These are phyloP conservation scores for Drosophila algonquin DNA, from an alignment of 2,888 invertebrate species.

Conservation along the genomic window DNA sequence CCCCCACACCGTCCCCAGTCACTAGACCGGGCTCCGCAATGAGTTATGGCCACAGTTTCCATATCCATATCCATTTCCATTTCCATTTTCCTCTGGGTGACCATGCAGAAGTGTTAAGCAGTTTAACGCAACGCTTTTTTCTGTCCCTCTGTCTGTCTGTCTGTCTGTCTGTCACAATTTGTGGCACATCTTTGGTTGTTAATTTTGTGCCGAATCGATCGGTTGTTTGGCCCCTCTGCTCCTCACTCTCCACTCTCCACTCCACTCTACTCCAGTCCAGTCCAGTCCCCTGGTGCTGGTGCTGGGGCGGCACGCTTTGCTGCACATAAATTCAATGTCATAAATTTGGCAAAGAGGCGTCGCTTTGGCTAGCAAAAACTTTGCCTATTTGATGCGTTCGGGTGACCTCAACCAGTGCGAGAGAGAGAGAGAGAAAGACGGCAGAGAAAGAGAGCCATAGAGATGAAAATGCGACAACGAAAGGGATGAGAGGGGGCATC, in stretches of 20 bases:
- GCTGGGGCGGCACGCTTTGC: constrained; percentile 64
- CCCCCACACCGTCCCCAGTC: background rate
- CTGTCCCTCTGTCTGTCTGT: constrained; percentile 1
- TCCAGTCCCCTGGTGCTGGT: constrained; percentile 10
- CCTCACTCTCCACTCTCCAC: background rate
- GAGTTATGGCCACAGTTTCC: constrained; percentile 64
- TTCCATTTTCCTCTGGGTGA: constrained; percentile 46
- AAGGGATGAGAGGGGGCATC: background rate
- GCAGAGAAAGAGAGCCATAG: constrained; percentile 9
- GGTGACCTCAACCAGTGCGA: constrained; percentile 51
- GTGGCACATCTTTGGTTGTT: constrained; percentile 32
- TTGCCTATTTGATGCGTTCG: constrained; percentile 68
- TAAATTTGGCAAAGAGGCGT: constrained; percentile 73
- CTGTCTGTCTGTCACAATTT: background rate
- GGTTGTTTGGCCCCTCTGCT: constrained; percentile 14
- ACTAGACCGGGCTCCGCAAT: constrained; percentile 31
- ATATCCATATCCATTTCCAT: constrained; percentile 46
- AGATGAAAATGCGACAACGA: constrained; percentile 25
- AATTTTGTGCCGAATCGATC: constrained; percentile 46
- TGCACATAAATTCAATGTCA: constrained; percentile 74
- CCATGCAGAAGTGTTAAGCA: constrained; percentile 79
- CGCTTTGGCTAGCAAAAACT: constrained; percentile 64
- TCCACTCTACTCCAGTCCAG: too few relatives aligned
- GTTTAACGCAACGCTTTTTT: constrained; percentile 66
- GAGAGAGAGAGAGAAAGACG: constrained; percentile 9